Conservation (phyloP, 2,113 vertebrate species). For the Pandion haliaetus region DNA sequence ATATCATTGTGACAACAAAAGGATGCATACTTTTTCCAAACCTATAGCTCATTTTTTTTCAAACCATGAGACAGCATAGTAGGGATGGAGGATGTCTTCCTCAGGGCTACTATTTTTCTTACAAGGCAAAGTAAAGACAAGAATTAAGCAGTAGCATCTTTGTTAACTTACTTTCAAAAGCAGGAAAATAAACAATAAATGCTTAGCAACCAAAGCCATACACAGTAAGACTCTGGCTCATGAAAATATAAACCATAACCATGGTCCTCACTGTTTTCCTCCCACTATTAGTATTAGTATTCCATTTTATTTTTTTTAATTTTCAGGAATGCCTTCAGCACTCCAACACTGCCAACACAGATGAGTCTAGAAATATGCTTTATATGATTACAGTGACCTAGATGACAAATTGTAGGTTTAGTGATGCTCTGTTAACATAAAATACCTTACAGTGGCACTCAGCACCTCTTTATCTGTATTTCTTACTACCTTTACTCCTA, state of each 20-base stretch:
- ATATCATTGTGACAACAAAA: not conserved
- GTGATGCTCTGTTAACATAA: not conserved
- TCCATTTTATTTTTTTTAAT: not conserved
- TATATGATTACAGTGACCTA: not conserved
- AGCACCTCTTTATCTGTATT: not conserved
- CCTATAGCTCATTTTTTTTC: not conserved
- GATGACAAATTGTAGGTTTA: not conserved
- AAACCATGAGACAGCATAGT: not conserved
- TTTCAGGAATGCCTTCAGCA: not conserved
- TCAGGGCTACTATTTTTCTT: not conserved
- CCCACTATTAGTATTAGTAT: not conserved
- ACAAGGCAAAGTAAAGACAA: not conserved
- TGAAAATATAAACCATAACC: not conserved
- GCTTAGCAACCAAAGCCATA: not conserved
- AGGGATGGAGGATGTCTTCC: not conserved
- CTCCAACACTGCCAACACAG: not conserved
- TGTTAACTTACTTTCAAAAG: slow-evolving; percentile 15
- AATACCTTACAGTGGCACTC: not conserved
- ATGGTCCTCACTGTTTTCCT: not conserved
- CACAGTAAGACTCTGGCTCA: not conserved
- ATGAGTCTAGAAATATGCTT: not conserved
- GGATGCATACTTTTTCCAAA: not conserved
- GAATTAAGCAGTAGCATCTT: not conserved
- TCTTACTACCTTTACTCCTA: not conserved
- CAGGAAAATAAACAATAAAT: slow-evolving; percentile 8